A percentile compares a stretch with the other conserved stretches of the same genome.
Evolutionary conservation across 2,888 invertebrate species (phyloP).

Genomic region (Lasioglossum marginatum): DNA sequence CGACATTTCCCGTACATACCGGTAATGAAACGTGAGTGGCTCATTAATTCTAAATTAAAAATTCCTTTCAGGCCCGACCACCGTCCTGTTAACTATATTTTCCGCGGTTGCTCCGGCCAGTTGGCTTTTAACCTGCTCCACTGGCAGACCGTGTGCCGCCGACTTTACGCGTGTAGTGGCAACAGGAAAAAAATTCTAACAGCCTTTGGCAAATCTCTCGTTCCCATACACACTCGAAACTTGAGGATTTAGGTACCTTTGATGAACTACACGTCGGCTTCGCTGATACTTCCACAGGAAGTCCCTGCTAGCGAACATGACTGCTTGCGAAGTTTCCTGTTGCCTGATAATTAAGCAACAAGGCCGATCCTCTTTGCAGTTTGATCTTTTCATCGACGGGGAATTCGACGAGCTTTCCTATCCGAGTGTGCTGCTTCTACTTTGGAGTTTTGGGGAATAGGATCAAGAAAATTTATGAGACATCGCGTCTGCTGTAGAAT

Average conservation of each 20-base stretch:
- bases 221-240: neutral
- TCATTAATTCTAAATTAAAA: slow-evolving; percentile 39
- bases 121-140: slow-evolving; percentile 26
- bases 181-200: neutral
- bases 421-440: neutral
- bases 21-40: slow-evolving; percentile 36
- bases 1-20: neutral
- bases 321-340: neutral
- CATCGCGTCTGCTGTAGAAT: neutral
- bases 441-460: neutral
- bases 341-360: neutral
- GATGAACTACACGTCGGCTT: neutral
- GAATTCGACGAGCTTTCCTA: neutral
- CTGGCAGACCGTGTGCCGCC: neutral
- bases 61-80: slow-evolving; percentile 28
- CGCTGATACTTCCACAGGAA: neutral
- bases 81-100: slow-evolving; percentile 34
- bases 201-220: neutral
- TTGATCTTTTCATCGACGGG: neutral
- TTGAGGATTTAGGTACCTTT: neutral
- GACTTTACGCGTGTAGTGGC: neutral
- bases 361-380: neutral
- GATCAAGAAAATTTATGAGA: neutral
- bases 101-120: slow-evolving; percentile 3
- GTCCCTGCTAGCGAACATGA: neutral